phyloP scores from a whole-genome alignment of 2,113 vertebrate species.

The Oxyruncus cristatus region DNA sequence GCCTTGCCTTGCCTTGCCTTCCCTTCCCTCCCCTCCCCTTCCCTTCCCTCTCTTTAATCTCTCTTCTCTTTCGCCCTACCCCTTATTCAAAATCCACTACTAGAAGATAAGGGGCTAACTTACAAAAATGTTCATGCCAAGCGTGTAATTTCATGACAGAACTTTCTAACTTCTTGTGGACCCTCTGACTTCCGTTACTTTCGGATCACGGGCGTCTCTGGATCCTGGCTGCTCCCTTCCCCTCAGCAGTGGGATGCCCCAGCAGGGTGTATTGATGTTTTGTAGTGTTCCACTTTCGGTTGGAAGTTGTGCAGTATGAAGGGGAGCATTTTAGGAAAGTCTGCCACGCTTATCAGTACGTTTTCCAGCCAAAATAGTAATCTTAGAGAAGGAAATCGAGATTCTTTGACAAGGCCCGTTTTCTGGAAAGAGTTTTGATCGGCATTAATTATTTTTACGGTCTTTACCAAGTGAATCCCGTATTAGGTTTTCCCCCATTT shows the following conservation, averaged over 20 bases:
- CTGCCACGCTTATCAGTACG: neutral
- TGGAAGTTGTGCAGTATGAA: neutral
- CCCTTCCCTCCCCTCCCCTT: too few species aligned
- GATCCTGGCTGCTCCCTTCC: neutral
- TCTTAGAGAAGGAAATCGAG: neutral
- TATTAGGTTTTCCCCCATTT: neutral
- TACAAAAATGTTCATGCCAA: neutral
- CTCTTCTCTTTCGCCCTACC: neutral
- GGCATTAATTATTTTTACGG: neutral
- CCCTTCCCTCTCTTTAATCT: too few species aligned
- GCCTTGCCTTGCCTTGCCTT: too few species aligned
- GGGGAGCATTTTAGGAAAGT: accelerated
- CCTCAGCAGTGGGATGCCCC: accelerated
- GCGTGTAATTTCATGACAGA: neutral
- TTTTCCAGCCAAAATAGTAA: neutral
- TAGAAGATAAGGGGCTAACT: neutral
- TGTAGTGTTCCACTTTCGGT: neutral
- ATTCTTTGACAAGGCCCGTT: neutral
- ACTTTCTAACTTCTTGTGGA: neutral
- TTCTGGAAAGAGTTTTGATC: neutral
- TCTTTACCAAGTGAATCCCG: neutral
- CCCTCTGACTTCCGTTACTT: neutral
- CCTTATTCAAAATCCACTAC: neutral
- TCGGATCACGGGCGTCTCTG: accelerated
- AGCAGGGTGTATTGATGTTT: neutral